These are phyloP conservation scores for Boulengeromyrus knoepffleri DNA, from an alignment of 2,113 vertebrate species.

Conservation along the genomic window DNA sequence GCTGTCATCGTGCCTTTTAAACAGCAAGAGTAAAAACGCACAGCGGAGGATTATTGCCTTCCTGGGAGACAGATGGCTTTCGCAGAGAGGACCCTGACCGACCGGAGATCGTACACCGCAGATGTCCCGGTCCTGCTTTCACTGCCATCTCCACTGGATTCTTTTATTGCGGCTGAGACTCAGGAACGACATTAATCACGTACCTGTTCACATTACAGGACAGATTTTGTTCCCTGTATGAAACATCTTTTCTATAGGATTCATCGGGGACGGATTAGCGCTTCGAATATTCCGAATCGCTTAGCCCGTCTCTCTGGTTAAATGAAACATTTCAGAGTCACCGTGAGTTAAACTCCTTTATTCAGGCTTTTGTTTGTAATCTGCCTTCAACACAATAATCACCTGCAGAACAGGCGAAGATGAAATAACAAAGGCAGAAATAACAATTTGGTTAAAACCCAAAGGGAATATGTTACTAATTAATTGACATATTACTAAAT, in stretches of 20 bases:
- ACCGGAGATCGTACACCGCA: constrained; percentile 19
- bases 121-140: constrained; percentile 19
- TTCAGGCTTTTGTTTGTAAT: neutral
- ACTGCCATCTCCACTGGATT: neutral
- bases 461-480: neutral
- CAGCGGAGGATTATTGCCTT: constrained; percentile 21
- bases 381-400: neutral
- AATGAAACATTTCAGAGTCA: neutral
- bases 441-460: neutral
- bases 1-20: constrained; percentile 24
- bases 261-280: neutral
- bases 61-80: constrained; percentile 23
- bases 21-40: constrained; percentile 15
- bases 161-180: neutral
- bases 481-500: constrained; percentile 10
- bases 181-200: constrained; percentile 19
- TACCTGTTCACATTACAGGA: neutral
- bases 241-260: neutral
- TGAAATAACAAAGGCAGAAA: neutral
- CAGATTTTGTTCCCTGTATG: neutral
- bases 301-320: neutral
- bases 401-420: neutral
- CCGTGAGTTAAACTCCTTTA: neutral
- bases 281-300: neutral
- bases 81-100: constrained; percentile 16